Percentiles rank a stretch among this genome's conserved stretches.
These are phyloP conservation scores for Leucoraja ocellata DNA, from an alignment of 2,797 vertebrate species.

Conservation along the genomic window DNA sequence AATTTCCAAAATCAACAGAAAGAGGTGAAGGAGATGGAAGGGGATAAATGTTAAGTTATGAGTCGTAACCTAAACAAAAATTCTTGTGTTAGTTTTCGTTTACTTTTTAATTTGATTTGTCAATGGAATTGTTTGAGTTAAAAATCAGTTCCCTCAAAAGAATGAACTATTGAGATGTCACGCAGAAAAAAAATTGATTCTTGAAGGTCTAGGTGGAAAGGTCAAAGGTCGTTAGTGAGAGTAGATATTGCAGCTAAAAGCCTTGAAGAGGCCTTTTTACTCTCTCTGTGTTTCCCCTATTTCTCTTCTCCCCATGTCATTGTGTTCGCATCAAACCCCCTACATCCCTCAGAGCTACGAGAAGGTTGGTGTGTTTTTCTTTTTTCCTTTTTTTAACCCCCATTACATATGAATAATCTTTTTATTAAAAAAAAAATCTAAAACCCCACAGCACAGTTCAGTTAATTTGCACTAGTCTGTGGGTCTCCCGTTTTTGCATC, in stretches of 20 bases:
- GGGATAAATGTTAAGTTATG: constrained; percentile 9
- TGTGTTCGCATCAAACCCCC: constrained; percentile 99
- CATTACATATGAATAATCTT: constrained; percentile 59
- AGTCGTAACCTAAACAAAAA: not conserved
- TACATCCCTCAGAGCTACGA: constrained; percentile 99
- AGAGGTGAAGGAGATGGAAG: constrained; percentile 26
- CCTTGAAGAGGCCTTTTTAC: constrained; percentile 99
- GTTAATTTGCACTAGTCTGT: constrained; percentile 84
- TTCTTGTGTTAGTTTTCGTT: constrained; percentile 23
- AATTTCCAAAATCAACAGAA: not conserved
- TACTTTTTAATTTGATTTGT: constrained; percentile 32
- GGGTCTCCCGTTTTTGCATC: constrained; percentile 91
- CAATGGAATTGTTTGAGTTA: constrained; percentile 27
- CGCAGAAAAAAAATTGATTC: constrained; percentile 14
- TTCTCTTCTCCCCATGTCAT: constrained; percentile 99
- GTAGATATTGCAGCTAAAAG: constrained; percentile 81
- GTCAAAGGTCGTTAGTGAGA: constrained; percentile 38
- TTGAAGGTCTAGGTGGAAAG: constrained; percentile 23
- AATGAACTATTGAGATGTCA: constrained; percentile 10
- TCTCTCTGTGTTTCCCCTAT: constrained; percentile 99
- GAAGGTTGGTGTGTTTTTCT: constrained; percentile 99
- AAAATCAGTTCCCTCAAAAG: constrained; percentile 26
- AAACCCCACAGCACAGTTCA: constrained; percentile 45
- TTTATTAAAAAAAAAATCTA: constrained; percentile 57
- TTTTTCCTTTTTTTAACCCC: constrained; percentile 99